A percentile compares a stretch with the other conserved stretches of the same genome.
These are phyloP conservation scores for Ethmia dodecea DNA, from an alignment of 2,888 invertebrate genomes.

Conservation along the genomic window DNA sequence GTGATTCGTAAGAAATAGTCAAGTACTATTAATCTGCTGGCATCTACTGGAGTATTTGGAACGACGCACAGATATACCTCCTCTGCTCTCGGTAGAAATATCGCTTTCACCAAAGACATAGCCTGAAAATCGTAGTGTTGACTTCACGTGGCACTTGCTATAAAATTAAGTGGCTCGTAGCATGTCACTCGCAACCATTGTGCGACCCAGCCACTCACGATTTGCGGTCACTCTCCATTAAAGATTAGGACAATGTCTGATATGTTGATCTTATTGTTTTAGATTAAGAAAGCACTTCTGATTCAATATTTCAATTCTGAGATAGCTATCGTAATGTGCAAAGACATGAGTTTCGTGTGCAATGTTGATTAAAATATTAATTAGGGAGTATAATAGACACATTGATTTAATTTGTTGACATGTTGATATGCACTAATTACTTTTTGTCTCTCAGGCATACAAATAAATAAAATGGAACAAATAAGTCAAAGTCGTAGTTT, in stretches of 20 bases:
- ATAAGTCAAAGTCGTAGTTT: too few relatives aligned
- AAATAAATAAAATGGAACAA: too few relatives aligned
- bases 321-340: slow-evolving; percentile 33
- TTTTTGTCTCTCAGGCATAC: too few relatives aligned
- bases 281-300: slow-evolving; percentile 31
- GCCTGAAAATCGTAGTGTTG: slow-evolving; percentile 3
- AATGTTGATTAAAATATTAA: slow-evolving; percentile 13
- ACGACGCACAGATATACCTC: too few relatives aligned
- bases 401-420: slow-evolving; percentile 5
- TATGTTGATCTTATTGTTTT: slow-evolving; percentile 40
- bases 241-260: slow-evolving; percentile 27
- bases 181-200: slow-evolving; percentile 25
- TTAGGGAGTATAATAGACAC: slow-evolving; percentile 1
- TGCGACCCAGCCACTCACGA: slow-evolving; percentile 35
- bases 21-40: too few relatives aligned
- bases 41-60: too few relatives aligned
- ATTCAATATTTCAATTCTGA: slow-evolving; percentile 37
- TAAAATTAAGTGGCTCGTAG: slow-evolving; percentile 19
- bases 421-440: too few relatives aligned
- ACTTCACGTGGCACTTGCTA: slow-evolving; percentile 7
- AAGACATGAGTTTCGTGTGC: slow-evolving; percentile 19
- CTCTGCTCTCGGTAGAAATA: too few relatives aligned
- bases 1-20: too few relatives aligned
- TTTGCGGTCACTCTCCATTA: slow-evolving; percentile 36
- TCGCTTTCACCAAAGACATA: background rate